Evolutionary conservation across 1,140 invertebrate species (phyloP).

Genomic region (Caerostris extrusa): DNA sequence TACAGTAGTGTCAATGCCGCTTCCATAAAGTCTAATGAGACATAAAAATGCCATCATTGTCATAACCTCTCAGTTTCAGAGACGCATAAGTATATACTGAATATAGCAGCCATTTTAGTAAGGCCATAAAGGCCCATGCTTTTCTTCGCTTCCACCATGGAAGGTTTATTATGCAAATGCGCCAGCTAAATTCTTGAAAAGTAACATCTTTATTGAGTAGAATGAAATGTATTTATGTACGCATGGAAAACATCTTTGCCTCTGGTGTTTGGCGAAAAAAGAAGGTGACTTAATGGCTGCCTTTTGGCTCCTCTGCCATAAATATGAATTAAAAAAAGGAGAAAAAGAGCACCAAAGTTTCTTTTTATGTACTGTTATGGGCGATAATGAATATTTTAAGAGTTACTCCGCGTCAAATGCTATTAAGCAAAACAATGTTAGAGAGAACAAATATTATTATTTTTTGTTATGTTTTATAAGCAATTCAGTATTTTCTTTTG

Average conservation of each 20-base stretch:
- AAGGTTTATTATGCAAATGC: constrained; percentile 8
- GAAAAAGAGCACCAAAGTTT: neutral
- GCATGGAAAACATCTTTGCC: neutral
- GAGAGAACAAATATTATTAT: too few species aligned
- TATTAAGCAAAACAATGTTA: too few species aligned
- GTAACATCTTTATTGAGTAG: constrained; percentile 24
- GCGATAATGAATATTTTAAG: constrained; percentile 8
- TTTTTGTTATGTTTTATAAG: too few species aligned
- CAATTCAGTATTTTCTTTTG: too few species aligned
- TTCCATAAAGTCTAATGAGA: neutral
- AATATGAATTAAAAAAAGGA: neutral
- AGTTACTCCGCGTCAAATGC: neutral
- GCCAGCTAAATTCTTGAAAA: neutral
- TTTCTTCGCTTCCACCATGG: too few species aligned
- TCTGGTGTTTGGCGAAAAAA: neutral
- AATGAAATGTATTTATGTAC: neutral
- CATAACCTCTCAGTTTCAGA: neutral
- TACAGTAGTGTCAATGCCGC: neutral
- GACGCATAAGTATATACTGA: neutral
- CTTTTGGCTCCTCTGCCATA: neutral
- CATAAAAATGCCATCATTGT: neutral
- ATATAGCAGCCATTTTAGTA: neutral
- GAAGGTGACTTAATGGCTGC: neutral
- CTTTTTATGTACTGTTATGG: neutral
- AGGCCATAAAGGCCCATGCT: neutral